A percentile compares a stretch with the other conserved stretches of the same genome.
These are phyloP conservation scores for Pteronotus mesoamericanus DNA, from an alignment of 2,797 vertebrate species.

Conservation along the genomic window DNA sequence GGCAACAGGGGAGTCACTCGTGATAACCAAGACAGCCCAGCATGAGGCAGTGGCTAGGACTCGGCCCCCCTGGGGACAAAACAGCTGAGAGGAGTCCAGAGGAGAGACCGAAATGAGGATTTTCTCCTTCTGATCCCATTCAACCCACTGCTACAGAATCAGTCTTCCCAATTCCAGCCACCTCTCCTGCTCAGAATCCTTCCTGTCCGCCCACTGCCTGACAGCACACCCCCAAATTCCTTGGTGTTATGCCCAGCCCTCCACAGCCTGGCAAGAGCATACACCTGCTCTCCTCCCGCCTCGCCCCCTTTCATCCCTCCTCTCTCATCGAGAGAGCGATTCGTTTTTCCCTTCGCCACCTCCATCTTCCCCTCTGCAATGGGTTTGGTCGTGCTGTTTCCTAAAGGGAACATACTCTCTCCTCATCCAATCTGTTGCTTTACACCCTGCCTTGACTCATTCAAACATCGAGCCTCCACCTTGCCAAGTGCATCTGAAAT, in stretches of 20 bases:
- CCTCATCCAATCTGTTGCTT: neutral
- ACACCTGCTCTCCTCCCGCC: neutral
- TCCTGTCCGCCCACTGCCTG: neutral
- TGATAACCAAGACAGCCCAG: neutral
- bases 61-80: too few relatives aligned
- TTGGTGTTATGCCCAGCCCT: neutral
- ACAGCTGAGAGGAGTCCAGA: neutral
- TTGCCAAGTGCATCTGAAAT: neutral
- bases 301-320: neutral
- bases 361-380: neutral
- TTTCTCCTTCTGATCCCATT: neutral
- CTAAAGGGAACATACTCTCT: neutral
- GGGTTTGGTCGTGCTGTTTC: neutral
- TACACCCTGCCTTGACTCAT: neutral
- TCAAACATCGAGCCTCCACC: neutral
- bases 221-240: neutral
- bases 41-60: neutral
- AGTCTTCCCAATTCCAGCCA: neutral
- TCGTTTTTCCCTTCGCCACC: neutral
- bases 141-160: neutral
- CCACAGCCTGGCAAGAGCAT: neutral
- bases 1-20: neutral
- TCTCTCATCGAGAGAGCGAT: neutral
- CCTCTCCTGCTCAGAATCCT: neutral
- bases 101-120: neutral